These are phyloP conservation scores for Ommatoiulus sabulosus DNA, from an alignment of 2,888 invertebrate genomes.

Conservation along the genomic window DNA sequence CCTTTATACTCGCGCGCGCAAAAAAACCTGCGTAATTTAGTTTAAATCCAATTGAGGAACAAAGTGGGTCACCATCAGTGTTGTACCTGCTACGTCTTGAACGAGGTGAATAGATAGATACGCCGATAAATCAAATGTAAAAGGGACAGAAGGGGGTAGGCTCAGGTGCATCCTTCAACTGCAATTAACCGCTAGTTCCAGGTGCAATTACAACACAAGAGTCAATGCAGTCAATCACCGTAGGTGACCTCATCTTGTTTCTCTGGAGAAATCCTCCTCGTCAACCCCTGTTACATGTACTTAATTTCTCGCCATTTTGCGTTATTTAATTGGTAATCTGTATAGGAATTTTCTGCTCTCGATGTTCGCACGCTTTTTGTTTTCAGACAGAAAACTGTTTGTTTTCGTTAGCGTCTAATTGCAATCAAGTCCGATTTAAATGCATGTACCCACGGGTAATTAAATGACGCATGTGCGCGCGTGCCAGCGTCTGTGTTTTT, in stretches of 20 bases:
- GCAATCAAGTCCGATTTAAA: neutral
- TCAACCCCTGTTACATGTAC: neutral
- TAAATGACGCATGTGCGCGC: slow-evolving; percentile 12
- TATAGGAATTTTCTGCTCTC: neutral
- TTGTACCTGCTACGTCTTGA: neutral
- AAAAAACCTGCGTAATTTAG: neutral
- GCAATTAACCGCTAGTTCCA: slow-evolving; percentile 13
- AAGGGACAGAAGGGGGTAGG: slow-evolving; percentile 24
- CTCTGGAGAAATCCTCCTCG: neutral
- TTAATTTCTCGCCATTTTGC: neutral
- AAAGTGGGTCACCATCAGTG: slow-evolving; percentile 38
- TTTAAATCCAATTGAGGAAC: neutral
- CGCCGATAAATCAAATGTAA: slow-evolving; percentile 4
- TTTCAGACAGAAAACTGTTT: slow-evolving; percentile 30
- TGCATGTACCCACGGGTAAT: slow-evolving; percentile 3
- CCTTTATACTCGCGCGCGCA: neutral
- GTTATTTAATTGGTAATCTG: neutral
- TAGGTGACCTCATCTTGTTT: slow-evolving; percentile 42
- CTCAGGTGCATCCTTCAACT: neutral
- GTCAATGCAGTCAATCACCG: slow-evolving; percentile 38
- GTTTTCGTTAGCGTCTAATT: slow-evolving; percentile 3
- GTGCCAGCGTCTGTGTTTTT: neutral
- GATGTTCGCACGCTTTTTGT: slow-evolving; percentile 7
- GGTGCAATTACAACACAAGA: slow-evolving; percentile 5
- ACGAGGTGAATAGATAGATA: neutral